Evolutionary conservation across 1,140 invertebrate species (phyloP), one percentile per base, ranked within the genome.

Genomic region (Carcinoscorpius rotundicauda): DNA sequence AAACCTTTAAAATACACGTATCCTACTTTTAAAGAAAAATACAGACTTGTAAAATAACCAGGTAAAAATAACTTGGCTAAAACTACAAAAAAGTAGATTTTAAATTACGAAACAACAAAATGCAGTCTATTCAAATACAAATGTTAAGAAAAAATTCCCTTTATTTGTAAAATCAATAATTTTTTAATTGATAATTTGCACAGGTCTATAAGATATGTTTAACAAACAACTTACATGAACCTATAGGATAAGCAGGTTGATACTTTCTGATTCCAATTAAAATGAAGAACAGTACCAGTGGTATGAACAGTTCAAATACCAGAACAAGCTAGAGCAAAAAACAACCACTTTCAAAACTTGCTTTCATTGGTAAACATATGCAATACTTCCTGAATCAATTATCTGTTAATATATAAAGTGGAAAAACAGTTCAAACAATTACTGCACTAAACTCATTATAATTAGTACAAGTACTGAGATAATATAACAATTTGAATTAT

Each of bases 221-320:
- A 29, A 29, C 29, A 29, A n/a, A 8, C 4, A 52, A 71, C 76
- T 74, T 74, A 80, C 77, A 73, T 65, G 73, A 69, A 5, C 66
- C 63, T 11, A 73, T 68, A 51, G 74, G 73, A 69, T 73, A 66
- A 4, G 78, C 75, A 52, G 76, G 75, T 59, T 78, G 76, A 67
- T 77, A 76, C 62, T 72, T 72, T 63, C 79, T 71, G 58, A 80
- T 79, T 4, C 73, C 70, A 9, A 79, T 62, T 10, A 80, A 68
- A 49, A 80, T 79, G 29, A 80, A 73, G 68, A 79, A 80, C 11
- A 80, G 68, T 10, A 79, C 77, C 61, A 80, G 68, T 5, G 79
- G 79, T 62, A 80, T 78, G 61, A 76, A 77, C 58, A 80, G 64
- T 72, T 80, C 79, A 69, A 80, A 78, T 63, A 80, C 60, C 59